Evolutionary conservation across 1,140 invertebrate species (phyloP).

Genomic region (Papilio helenus): DNA sequence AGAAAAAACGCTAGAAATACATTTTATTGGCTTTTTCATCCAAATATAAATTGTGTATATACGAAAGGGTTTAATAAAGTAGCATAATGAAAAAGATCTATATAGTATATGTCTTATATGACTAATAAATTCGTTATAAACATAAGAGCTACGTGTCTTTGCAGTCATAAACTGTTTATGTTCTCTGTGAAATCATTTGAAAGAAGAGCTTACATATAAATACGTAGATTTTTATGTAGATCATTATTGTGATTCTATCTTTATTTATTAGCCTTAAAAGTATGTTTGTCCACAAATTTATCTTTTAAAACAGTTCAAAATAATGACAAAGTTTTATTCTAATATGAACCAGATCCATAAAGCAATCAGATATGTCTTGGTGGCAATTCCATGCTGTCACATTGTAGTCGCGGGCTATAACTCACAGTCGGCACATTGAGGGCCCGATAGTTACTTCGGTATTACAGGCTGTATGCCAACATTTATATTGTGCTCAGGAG

Average conservation of each 20-base stretch:
- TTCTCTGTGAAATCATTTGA: not conserved
- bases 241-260: too few species aligned
- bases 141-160: not conserved
- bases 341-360: not conserved
- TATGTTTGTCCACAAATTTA: too few species aligned
- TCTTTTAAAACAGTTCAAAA: not conserved
- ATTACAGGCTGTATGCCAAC: not conserved
- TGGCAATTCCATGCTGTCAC: not conserved
- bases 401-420: not conserved
- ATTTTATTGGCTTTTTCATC: not conserved
- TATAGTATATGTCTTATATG: not conserved
- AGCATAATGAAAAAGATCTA: not conserved
- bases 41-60: not conserved
- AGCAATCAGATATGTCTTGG: not conserved
- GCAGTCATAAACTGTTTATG: not conserved
- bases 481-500: not conserved
- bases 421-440: not conserved
- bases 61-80: not conserved
- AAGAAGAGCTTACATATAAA: not conserved
- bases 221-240: too few species aligned
- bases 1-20: not conserved
- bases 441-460: not conserved
- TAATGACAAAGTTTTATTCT: not conserved
- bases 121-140: not conserved
- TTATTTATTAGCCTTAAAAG: too few species aligned